A percentile compares a stretch with the other conserved stretches of the same genome.
Evolutionary conservation across 2,113 vertebrate species (phyloP).

Genomic region (Bombycilla garrulus): DNA sequence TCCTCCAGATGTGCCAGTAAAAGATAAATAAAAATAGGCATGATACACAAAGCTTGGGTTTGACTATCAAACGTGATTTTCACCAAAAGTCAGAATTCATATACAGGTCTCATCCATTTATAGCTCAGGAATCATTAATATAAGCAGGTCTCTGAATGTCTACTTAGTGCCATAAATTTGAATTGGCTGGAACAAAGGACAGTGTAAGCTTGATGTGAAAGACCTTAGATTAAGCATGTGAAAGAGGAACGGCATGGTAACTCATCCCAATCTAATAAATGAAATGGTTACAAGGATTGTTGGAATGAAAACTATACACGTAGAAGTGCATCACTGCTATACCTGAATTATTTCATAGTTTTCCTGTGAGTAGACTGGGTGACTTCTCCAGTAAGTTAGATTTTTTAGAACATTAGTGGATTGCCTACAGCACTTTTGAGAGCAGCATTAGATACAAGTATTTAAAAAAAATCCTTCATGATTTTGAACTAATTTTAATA

Average conservation of each 20-base stretch:
- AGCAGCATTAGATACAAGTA: constrained; percentile 39
- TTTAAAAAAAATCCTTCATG: not conserved
- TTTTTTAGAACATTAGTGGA: not conserved
- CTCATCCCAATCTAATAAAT: not conserved
- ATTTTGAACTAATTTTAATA: constrained; percentile 54
- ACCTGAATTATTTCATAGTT: constrained; percentile 57
- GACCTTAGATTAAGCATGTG: not conserved
- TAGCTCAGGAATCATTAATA: not conserved
- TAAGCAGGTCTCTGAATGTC: not conserved
- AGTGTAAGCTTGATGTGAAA: not conserved
- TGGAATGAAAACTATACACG: not conserved
- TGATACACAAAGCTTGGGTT: not conserved
- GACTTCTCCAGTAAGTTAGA: constrained; percentile 49
- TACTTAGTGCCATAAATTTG: not conserved
- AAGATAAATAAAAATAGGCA: not conserved
- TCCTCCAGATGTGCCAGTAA: not conserved
- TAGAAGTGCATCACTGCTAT: not conserved
- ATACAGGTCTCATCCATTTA: not conserved
- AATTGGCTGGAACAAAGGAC: not conserved
- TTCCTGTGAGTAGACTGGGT: constrained; percentile 24
- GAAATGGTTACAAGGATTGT: not conserved
- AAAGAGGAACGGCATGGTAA: not conserved
- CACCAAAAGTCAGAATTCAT: not conserved
- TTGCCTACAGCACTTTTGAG: constrained; percentile 53
- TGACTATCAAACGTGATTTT: not conserved